Base-by-base conservation (phyloP, 1,140 invertebrate species). In the Drosophila virilis region DNA sequence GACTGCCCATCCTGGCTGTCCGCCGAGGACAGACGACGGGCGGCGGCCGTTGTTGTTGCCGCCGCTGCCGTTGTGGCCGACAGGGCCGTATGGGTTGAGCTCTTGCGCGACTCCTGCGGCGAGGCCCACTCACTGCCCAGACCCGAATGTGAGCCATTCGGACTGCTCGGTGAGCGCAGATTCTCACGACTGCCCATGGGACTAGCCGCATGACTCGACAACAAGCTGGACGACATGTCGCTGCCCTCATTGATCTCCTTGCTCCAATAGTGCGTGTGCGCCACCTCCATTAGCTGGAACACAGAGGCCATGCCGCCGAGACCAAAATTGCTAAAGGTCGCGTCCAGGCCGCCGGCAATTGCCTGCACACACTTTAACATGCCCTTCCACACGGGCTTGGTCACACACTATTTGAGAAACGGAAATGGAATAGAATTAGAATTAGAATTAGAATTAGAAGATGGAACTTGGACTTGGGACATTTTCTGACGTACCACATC, bases 211-310 rank as follows among this genome's bases (percentile, higher is more conserved):
- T 91, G 91, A 51, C 89, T 90, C 8, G 92, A 92, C 3, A 92
- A 62, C 37, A 92, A 59, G 37, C 91, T 92, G 13, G 91, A 86
- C 17, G 91, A 91, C 71, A 94, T 93, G 38, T 93, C 93, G n/a
- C 92, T 93, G 22, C 93, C 94, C 46, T 97, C 95, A 10, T 93
- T 93, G 1, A 96, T 91, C 89, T 99, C 98, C 91, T 97, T 97
- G 54, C 96, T 96, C 98, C 98, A 99, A 92, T 97, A 99, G 93
- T 99, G 98, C 0, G 98, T 99, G 92, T 99, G 98, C 2, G 98
- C 97, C 90, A 99, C 98, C 94, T 99, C 98, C 73, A 99, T 95
- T 50, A 99, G 94, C 93, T 99, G 98, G 92, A 98, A 98, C 10
- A 98, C 97, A 3, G 98, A 99, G 0, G 98, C 98, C 96, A 99